Percentiles rank a stretch among this genome's conserved stretches.
Conservation (phyloP, 30 jellyfish, hydroid and myxozoan genomes). For the Phacellophora camtschatica region DNA sequence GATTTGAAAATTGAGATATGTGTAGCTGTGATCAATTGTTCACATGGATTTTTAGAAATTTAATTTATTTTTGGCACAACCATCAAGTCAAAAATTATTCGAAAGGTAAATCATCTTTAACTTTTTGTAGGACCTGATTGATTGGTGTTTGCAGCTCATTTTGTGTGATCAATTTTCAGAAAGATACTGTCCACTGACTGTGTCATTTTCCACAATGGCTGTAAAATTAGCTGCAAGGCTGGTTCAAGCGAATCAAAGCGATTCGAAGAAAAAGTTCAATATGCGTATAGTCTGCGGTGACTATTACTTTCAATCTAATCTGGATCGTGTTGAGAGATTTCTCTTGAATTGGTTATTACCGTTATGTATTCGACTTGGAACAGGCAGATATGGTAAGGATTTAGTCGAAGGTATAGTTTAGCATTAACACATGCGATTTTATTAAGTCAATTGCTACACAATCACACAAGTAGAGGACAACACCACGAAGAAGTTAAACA, state of each 20-base stretch:
- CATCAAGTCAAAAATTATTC: too few species aligned
- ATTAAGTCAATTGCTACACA: too few species aligned
- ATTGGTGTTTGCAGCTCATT: constrained; percentile 53
- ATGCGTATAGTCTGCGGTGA: constrained; percentile 56
- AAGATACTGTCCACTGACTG: neutral
- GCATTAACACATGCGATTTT: too few species aligned
- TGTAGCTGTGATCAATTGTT: too few species aligned
- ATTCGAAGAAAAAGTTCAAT: constrained; percentile 1
- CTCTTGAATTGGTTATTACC: constrained; percentile 92
- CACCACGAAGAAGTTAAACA: too few species aligned
- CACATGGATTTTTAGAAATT: too few species aligned
- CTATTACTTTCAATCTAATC: neutral
- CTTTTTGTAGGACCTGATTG: constrained; percentile 27
- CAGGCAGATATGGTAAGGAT: constrained; percentile 89
- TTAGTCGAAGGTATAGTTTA: too few species aligned
- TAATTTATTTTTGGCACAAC: too few species aligned
- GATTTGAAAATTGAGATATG: too few species aligned
- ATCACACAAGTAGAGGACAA: too few species aligned
- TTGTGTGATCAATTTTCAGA: constrained; percentile 8
- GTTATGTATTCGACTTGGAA: constrained; percentile 85
- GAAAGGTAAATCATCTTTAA: too few species aligned
- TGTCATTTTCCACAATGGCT: constrained; percentile 59
- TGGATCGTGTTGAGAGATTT: constrained; percentile 57
- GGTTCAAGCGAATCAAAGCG: constrained; percentile 59
- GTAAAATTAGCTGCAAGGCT: constrained; percentile 89